Percentiles rank a stretch among this genome's conserved stretches.
Conservation (phyloP, 2,113 vertebrate species). For the Actenoides hombroni region DNA sequence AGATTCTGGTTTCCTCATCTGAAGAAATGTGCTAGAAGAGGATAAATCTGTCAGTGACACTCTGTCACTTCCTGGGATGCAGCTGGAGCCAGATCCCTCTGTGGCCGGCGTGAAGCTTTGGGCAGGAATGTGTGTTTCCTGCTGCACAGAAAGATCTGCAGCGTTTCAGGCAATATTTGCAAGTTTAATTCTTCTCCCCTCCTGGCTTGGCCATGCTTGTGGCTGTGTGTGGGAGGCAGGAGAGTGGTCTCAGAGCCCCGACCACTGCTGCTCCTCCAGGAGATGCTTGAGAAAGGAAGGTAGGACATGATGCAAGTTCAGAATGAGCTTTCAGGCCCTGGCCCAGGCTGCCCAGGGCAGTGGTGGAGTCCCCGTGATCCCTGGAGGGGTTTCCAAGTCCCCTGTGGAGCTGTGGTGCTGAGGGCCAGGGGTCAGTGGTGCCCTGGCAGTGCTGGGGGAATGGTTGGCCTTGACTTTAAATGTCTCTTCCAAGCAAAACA, state of each 20-base stretch:
- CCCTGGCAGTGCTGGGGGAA: no score
- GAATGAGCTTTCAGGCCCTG: no score
- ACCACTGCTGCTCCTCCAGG: background rate
- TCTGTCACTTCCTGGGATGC: rapidly evolving
- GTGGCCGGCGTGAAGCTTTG: background rate
- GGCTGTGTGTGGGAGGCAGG: background rate
- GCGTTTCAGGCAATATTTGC: background rate
- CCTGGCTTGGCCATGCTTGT: no score
- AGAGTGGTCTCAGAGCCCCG: rapidly evolving
- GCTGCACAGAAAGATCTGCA: background rate
- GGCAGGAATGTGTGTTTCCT: rapidly evolving
- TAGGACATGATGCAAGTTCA: no score
- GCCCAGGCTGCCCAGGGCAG: no score
- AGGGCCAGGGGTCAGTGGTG: no score
- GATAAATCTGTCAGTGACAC: rapidly evolving
- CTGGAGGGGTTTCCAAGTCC: no score
- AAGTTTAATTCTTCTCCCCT: background rate
- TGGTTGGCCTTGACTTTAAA: no score
- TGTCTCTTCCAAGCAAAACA: no score
- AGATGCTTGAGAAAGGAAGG: no score
- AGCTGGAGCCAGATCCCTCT: background rate
- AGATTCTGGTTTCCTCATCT: background rate
- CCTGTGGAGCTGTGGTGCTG: no score
- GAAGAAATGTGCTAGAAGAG: background rate
- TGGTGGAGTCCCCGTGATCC: no score